Evolutionary conservation across 2,888 invertebrate genomes (phyloP), one percentile per base, ranked within the genome.

Genomic region (Ischnus inquisitorius): DNA sequence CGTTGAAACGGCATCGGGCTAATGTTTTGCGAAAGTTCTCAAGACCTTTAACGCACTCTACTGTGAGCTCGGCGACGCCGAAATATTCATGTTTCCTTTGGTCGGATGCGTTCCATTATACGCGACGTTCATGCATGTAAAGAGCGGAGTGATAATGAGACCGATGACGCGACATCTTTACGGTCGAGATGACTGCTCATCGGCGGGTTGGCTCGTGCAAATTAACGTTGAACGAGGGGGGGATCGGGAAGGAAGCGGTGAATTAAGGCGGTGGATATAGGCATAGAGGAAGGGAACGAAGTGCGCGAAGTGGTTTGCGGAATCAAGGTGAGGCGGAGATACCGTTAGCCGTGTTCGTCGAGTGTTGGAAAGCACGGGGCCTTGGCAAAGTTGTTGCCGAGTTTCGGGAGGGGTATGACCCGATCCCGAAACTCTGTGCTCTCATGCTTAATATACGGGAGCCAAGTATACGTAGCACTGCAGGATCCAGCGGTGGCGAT

Each of bases 161-260:
- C 77, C 80, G 83, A 85, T 86, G 84, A 87, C 82, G 82, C 87
- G 83, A 83, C 78, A 79, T 84, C 68, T 86, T 84, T 82, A 87
- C 80, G 84, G 82, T 88, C 83, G 85, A 78, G 60, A 67, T 85
- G 84, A 85, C 68, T 87, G 82, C 81, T 78, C 67, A 51, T 54
- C 48, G 43, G 48, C 34, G 78, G 43, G 41, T 60, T 14, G 69
- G 65, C 64, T 60, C 54, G 72, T 64, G 69, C 43, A 76, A 83
- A 75, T 83, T 78, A 81, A 74, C 79, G 65, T 77, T 22, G 68
- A 60, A 46, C 39, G 43, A 71, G 64, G 16, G 22, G 16, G 48
- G n/a, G 48, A 48, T 25, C 19, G 14, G 65, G 51, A 25, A 25
- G 8, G 34, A 34, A n/a, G 28, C 25, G 46, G 46, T 67, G 14